These are phyloP conservation scores for Tadarida brasiliensis DNA, from an alignment of 2,797 vertebrate species.

Conservation along the genomic window DNA sequence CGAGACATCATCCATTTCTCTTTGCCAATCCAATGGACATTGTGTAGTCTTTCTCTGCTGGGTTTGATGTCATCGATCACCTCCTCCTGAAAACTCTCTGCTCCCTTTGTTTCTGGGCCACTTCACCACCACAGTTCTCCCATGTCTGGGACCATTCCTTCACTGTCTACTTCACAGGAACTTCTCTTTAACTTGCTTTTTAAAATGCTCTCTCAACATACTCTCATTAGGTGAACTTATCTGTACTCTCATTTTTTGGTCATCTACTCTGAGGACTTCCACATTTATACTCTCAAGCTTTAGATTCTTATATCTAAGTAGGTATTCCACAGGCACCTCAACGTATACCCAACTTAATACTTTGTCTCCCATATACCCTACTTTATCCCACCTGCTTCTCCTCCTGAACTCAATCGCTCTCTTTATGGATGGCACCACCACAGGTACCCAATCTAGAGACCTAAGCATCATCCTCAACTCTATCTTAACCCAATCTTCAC, in stretches of 20 bases:
- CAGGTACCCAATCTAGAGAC: not conserved
- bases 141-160: not conserved
- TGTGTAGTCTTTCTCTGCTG: not conserved
- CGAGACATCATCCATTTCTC: not conserved
- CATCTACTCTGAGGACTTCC: not conserved
- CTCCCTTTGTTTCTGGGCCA: not conserved
- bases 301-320: not conserved
- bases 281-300: not conserved
- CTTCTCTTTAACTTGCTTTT: not conserved
- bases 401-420: not conserved
- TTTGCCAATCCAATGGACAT: not conserved
- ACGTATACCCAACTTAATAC: not conserved
- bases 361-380: not conserved
- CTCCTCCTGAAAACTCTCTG: not conserved
- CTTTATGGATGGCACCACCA: not conserved
- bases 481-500: not conserved
- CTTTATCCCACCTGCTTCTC: not conserved
- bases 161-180: not conserved
- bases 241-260: not conserved
- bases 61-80: not conserved
- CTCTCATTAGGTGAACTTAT: not conserved
- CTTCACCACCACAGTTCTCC: not conserved
- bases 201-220: not conserved
- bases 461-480: not conserved
- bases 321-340: not conserved